phyloP scores from a whole-genome alignment of 2,797 vertebrate genomes.

The Clarias platycephalus region DNA sequence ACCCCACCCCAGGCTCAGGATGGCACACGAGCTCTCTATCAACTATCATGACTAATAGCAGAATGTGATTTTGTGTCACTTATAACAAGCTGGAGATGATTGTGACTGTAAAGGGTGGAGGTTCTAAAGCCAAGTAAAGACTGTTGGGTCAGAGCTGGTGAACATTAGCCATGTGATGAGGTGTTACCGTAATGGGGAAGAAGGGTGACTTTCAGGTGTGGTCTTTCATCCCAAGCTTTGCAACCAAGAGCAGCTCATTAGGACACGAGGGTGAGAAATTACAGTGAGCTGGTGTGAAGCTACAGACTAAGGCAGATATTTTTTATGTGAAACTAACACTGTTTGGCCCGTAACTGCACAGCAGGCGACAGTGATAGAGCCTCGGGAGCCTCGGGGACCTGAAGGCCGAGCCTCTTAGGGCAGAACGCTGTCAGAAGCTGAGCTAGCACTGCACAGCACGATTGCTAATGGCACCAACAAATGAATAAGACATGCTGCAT shows the following conservation, averaged over 20 bases:
- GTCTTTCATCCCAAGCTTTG: background rate
- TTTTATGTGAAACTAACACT: background rate
- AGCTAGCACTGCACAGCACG: background rate
- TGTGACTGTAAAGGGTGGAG: background rate
- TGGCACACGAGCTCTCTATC: background rate
- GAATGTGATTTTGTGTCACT: background rate
- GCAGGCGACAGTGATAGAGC: slow-evolving; percentile 8
- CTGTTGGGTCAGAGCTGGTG: background rate
- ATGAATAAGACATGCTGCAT: slow-evolving; percentile 45
- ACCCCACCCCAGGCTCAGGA: background rate
- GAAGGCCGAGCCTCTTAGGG: background rate
- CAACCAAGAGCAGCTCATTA: background rate
- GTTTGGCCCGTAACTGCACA: slow-evolving; percentile 2
- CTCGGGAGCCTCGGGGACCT: background rate
- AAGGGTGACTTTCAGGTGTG: too few species aligned
- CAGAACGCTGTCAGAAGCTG: slow-evolving; percentile 33
- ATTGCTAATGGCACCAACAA: slow-evolving; percentile 48
- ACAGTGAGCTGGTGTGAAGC: background rate
- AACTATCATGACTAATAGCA: background rate
- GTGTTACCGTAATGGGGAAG: background rate
- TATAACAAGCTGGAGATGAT: background rate
- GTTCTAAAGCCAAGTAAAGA: background rate
- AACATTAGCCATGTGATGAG: background rate
- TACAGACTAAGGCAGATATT: background rate
- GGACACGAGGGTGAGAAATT: background rate